A percentile compares a stretch with the other conserved stretches of the same genome.
phyloP scores from a whole-genome alignment of 2,113 vertebrate genomes.

The Chrysochloris asiatica region DNA sequence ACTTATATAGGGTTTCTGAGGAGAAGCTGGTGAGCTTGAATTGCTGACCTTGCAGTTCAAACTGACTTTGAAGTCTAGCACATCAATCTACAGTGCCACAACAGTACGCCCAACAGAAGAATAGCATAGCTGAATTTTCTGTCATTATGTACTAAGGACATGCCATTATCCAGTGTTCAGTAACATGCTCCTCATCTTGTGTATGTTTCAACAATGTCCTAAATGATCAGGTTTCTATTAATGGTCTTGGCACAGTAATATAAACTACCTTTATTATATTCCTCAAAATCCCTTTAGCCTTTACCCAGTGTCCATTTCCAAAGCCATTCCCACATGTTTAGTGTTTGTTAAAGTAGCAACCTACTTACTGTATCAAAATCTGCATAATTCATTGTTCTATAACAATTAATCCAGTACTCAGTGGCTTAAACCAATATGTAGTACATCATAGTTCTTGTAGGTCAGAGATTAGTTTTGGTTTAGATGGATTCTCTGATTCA shows the following conservation, averaged over 20 bases:
- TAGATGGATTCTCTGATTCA: neutral
- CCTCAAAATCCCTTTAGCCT: neutral
- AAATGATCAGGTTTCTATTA: neutral
- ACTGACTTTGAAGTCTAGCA: too few relatives aligned
- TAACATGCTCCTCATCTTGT: neutral
- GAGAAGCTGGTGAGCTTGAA: too few relatives aligned
- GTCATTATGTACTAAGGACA: too few relatives aligned
- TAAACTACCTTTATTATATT: neutral
- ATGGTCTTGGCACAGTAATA: neutral
- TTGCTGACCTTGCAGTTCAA: too few relatives aligned
- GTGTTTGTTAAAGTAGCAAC: neutral
- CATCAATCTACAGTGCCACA: too few relatives aligned
- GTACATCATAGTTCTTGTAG: neutral
- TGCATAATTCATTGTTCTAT: neutral
- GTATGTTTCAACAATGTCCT: neutral
- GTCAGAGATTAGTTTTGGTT: neutral
- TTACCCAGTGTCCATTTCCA: neutral
- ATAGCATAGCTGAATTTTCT: too few relatives aligned
- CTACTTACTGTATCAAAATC: neutral
- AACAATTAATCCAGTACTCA: neutral
- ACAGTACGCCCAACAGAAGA: too few relatives aligned
- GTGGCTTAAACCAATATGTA: neutral
- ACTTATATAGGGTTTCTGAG: too few relatives aligned
- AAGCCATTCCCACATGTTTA: neutral
- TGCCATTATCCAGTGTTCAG: neutral